phyloP scores from a whole-genome alignment of 2,113 vertebrate species.

The Ramphastos sulfuratus region DNA sequence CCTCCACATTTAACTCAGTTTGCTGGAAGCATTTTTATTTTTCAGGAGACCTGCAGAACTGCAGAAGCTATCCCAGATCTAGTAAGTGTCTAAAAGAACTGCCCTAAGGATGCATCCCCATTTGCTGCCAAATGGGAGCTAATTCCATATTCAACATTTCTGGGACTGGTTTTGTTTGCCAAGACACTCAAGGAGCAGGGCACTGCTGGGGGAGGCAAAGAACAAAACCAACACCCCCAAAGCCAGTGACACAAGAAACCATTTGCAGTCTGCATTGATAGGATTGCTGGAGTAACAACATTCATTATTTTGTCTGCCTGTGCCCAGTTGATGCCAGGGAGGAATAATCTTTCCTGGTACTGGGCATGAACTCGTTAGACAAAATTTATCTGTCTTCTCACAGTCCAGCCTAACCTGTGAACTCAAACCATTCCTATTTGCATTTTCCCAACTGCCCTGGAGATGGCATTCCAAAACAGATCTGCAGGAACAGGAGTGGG shows the following conservation, averaged over 20 bases:
- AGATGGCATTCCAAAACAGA: not conserved
- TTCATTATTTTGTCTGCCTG: not conserved
- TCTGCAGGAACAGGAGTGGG: not conserved
- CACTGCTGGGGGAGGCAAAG: not conserved
- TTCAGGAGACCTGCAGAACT: not conserved
- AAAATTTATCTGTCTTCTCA: not conserved
- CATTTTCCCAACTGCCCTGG: not conserved
- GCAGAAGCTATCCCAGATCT: not conserved
- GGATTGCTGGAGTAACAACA: not conserved
- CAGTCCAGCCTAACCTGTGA: not conserved
- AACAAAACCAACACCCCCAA: not conserved
- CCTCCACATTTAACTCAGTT: not conserved
- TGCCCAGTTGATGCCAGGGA: not conserved
- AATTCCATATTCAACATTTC: not conserved
- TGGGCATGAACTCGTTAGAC: not conserved
- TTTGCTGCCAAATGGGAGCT: not conserved
- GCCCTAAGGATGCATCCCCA: not conserved
- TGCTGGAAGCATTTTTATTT: not conserved
- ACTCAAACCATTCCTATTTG: not conserved
- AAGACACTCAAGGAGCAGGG: not conserved
- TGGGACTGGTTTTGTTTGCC: not conserved
- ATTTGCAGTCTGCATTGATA: not conserved
- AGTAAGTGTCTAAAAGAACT: not conserved
- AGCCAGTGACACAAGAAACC: not conserved
- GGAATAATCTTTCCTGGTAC: not conserved